Conservation (phyloP, 2,797 vertebrate genomes). For the Catharus ustulatus region DNA sequence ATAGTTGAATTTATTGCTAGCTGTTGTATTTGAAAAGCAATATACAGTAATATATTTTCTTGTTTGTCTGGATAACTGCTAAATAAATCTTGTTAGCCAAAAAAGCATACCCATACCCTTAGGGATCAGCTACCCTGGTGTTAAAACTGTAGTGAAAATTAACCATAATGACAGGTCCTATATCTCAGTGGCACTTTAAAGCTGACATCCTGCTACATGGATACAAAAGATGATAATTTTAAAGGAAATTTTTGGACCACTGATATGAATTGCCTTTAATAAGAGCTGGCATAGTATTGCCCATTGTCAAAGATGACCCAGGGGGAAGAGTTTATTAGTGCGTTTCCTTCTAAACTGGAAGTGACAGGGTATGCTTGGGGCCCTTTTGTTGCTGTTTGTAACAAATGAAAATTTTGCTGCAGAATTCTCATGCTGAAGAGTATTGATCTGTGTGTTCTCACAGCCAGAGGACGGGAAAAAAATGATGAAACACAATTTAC, state of each 20-base stretch:
- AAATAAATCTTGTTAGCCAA: conserved; percentile 77
- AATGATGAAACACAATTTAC: conserved; percentile 62
- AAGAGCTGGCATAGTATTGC: conserved; percentile 85
- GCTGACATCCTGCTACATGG: conserved; percentile 81
- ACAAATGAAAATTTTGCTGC: conserved; percentile 80
- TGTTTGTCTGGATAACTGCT: conserved; percentile 71
- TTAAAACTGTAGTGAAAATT: conserved; percentile 81
- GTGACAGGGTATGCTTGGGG: conserved; percentile 83
- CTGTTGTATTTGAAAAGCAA: conserved; percentile 75
- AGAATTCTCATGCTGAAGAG: conserved; percentile 73
- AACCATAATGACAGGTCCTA: conserved; percentile 81
- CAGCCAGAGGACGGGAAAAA: conserved; percentile 37
- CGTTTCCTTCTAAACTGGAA: conserved; percentile 82
- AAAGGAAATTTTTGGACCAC: conserved; percentile 89
- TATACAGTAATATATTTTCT: conserved; percentile 66
- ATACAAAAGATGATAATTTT: conserved; percentile 88
- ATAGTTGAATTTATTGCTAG: conserved; percentile 38
- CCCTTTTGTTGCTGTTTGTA: conserved; percentile 79
- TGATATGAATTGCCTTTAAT: conserved; percentile 87
- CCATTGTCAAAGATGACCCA: conserved; percentile 84
- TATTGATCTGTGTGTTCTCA: conserved; percentile 79
- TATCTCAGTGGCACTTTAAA: conserved; percentile 82
- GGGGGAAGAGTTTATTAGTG: conserved; percentile 87
- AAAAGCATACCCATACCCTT: conserved; percentile 64
- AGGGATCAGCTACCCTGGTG: conserved; percentile 70